Percentiles rank a stretch among this genome's conserved stretches.
These are phyloP conservation scores for Hyphantria cunea DNA, from an alignment of 1,140 invertebrate species.

Conservation along the genomic window DNA sequence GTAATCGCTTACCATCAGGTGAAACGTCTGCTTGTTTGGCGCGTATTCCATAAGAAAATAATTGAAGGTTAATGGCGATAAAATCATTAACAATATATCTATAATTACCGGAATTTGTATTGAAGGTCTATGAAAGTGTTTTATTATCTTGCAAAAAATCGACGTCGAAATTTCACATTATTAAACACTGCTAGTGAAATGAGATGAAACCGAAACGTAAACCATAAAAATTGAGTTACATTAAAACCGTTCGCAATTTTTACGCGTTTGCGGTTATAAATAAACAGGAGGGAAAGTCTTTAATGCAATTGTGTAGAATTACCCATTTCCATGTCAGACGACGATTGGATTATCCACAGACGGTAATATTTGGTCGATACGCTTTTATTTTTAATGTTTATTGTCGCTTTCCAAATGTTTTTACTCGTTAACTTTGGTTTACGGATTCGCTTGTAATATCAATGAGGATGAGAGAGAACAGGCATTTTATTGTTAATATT, in stretches of 20 bases:
- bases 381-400: constrained; percentile 19
- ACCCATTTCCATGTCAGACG: constrained; percentile 12
- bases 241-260: too few species aligned
- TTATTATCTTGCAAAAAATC: too few species aligned
- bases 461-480: too few species aligned
- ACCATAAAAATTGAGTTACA: constrained; percentile 8
- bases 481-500: too few species aligned
- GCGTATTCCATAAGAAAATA: too few species aligned
- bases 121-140: too few species aligned
- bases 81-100: too few species aligned
- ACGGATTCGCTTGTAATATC: background rate
- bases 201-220: constrained; percentile 4
- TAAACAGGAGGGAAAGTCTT: constrained; percentile 17
- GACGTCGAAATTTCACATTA: too few species aligned
- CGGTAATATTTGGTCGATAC: constrained; percentile 15
- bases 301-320: constrained; percentile 18
- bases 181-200: background rate
- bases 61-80: too few species aligned
- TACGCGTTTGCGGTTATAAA: constrained; percentile 17
- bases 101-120: too few species aligned
- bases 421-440: background rate
- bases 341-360: constrained; percentile 7
- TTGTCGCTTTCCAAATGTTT: constrained; percentile 10
- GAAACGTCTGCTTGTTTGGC: too few species aligned
- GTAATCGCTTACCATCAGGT: too few species aligned